A percentile compares a stretch with the other conserved stretches of the same genome.
Evolutionary conservation across 2,797 vertebrate genomes (phyloP).

Genomic region (Philypnodon macrostomus): DNA sequence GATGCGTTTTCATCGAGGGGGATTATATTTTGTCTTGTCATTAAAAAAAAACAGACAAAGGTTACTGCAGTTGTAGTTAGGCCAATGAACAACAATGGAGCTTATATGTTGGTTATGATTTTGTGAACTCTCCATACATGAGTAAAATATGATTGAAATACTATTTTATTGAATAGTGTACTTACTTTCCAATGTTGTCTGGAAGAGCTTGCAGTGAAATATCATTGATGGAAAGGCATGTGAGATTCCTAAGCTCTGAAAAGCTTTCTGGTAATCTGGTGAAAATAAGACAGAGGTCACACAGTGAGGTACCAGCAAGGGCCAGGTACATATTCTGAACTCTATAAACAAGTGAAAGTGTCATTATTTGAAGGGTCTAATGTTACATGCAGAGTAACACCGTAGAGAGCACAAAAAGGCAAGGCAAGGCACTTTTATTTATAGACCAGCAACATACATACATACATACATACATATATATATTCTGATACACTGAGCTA

Average conservation of each 20-base stretch:
- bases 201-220: slow-evolving; percentile 95
- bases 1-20: slow-evolving; percentile 13
- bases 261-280: slow-evolving; percentile 94
- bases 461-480: too few species aligned
- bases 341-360: too few species aligned
- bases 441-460: too few species aligned
- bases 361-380: too few species aligned
- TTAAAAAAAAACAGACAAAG: slow-evolving; percentile 26
- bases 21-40: slow-evolving; percentile 31
- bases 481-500: too few species aligned
- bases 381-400: too few species aligned
- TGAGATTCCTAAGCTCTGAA: slow-evolving; percentile 90
- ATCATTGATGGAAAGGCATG: slow-evolving; percentile 98
- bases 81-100: too few species aligned
- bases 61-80: slow-evolving; percentile 5
- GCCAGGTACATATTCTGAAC: background rate
- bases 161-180: slow-evolving; percentile 41
- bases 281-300: slow-evolving; percentile 34
- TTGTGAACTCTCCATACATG: too few species aligned
- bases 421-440: too few species aligned
- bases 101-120: too few species aligned
- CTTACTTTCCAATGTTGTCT: slow-evolving; percentile 99
- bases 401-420: too few species aligned
- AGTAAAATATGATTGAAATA: background rate
- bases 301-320: slow-evolving; percentile 5